Conservation (phyloP, 2,888 invertebrate species). For the Rhamphomyia laevipes region DNA sequence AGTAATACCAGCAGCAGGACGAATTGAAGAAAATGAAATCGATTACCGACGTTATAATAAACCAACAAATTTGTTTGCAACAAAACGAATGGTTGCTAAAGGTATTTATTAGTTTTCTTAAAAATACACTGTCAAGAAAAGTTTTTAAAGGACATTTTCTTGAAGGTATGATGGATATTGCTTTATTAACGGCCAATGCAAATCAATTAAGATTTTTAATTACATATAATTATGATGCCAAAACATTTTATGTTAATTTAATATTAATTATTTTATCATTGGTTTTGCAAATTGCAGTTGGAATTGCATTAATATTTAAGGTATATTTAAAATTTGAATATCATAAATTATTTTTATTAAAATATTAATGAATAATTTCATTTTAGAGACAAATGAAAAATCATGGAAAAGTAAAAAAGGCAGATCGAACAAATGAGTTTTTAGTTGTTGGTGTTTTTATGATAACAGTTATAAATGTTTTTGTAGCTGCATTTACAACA, state of each 20-base stretch:
- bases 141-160: too few relatives aligned
- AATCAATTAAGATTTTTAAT: constrained; percentile 55
- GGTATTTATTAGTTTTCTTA: too few relatives aligned
- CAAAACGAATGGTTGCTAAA: too few relatives aligned
- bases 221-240: constrained; percentile 44
- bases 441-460: constrained; percentile 52
- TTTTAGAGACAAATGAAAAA: constrained; percentile 27
- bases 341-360: not conserved
- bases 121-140: too few relatives aligned
- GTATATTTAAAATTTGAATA: constrained; percentile 33
- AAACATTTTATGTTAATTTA: constrained; percentile 47
- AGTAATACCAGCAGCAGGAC: too few relatives aligned
- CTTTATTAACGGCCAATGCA: constrained; percentile 56
- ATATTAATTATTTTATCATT: constrained; percentile 47
- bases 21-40: too few relatives aligned
- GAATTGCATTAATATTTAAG: constrained; percentile 48
- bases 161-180: constrained; percentile 56
- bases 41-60: too few relatives aligned
- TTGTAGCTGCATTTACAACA: constrained; percentile 43
- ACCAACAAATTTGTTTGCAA: too few relatives aligned
- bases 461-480: constrained; percentile 55
- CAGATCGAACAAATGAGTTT: constrained; percentile 47
- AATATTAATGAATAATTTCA: not conserved
- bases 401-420: constrained; percentile 27
- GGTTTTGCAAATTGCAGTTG: constrained; percentile 50